Evolutionary conservation across 2,888 invertebrate species (phyloP).

Genomic region (Plagodis pulveraria): DNA sequence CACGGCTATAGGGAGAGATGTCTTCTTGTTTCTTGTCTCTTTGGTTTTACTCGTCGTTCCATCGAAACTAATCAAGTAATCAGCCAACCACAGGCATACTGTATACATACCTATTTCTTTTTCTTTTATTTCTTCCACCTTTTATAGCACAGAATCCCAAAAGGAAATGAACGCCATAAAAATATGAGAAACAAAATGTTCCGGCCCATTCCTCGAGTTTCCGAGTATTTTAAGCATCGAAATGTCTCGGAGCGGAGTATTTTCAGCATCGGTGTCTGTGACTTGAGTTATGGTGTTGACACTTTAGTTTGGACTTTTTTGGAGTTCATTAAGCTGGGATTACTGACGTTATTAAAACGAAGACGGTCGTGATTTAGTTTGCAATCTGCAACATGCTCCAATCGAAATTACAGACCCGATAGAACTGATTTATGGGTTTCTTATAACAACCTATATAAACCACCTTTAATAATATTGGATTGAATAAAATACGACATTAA

Average conservation of each 20-base stretch:
- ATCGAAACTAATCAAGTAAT: too few relatives aligned
- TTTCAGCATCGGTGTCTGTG: conserved; percentile 28
- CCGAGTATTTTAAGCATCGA: conserved; percentile 36
- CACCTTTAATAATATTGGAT: too few relatives aligned
- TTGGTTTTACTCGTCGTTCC: too few relatives aligned
- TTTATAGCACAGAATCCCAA: conserved; percentile 32
- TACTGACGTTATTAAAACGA: conserved; percentile 15
- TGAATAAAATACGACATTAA: too few relatives aligned
- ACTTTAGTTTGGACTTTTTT: conserved; percentile 32
- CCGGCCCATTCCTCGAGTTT: conserved; percentile 47
- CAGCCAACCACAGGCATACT: conserved; percentile 3
- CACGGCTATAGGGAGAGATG: too few relatives aligned
- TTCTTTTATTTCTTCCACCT: conserved; percentile 5
- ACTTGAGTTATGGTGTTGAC: conserved; percentile 35
- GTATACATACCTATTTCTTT: conserved; percentile 1
- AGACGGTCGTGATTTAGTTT: neutral
- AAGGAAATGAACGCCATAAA: conserved; percentile 41
- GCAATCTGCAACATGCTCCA: too few relatives aligned
- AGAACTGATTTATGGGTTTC: too few relatives aligned
- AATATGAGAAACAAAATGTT: conserved; percentile 44
- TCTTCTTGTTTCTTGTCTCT: too few relatives aligned
- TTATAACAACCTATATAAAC: too few relatives aligned
- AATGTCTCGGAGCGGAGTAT: conserved; percentile 21
- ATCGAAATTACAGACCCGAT: too few relatives aligned
- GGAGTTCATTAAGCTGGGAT: conserved; percentile 17